Conservation (phyloP, 1,140 invertebrate genomes). For the Meteorus sp. region DNA sequence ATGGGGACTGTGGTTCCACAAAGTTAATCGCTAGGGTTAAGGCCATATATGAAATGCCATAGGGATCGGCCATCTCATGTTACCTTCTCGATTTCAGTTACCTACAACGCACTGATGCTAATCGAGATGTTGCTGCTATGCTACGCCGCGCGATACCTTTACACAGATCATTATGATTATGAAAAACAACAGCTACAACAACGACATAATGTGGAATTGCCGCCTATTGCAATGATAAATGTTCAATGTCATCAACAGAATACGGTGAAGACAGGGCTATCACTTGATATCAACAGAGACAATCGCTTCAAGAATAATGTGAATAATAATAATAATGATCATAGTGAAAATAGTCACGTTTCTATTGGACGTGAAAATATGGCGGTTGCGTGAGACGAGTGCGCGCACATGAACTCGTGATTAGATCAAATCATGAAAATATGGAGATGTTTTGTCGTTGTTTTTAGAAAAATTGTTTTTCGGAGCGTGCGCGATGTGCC, state of each 20-base stretch:
- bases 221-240: neutral
- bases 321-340: conserved; percentile 3
- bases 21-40: conserved; percentile 22
- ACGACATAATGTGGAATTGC: neutral
- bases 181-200: neutral
- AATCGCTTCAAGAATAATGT: neutral
- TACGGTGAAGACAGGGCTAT: neutral
- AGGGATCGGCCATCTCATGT: conserved; percentile 27
- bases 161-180: conserved; percentile 18
- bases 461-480: too few species aligned
- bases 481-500: too few species aligned
- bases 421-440: too few species aligned
- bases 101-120: conserved; percentile 54
- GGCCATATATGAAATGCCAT: conserved; percentile 18
- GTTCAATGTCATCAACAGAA: neutral
- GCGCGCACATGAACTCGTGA: too few species aligned
- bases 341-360: neutral
- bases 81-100: conserved; percentile 50
- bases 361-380: neutral
- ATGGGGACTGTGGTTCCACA: neutral
- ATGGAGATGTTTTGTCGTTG: too few species aligned
- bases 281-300: neutral
- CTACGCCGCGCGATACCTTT: conserved; percentile 51
- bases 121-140: conserved; percentile 57
- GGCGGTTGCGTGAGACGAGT: too few species aligned